A percentile compares a stretch with the other conserved stretches of the same genome.
These are phyloP conservation scores for Calliphora vicina DNA, from an alignment of 1,140 invertebrate species.

Conservation along the genomic window DNA sequence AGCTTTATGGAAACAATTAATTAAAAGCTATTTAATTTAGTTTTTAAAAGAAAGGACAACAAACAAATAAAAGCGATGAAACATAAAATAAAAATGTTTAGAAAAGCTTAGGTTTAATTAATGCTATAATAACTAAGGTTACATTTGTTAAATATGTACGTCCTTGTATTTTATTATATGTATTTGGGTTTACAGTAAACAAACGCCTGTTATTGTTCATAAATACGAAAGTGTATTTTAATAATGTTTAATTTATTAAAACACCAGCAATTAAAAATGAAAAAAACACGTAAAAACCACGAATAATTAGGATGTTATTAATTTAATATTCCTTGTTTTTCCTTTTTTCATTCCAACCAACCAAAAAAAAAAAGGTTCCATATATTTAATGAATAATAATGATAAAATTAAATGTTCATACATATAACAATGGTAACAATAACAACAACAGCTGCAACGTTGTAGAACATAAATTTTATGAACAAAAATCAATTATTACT, in stretches of 20 bases:
- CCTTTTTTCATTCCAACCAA: not conserved
- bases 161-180: not conserved
- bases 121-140: not conserved
- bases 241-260: not conserved
- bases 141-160: not conserved
- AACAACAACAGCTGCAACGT: too few species aligned
- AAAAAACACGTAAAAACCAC: not conserved
- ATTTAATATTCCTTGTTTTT: not conserved
- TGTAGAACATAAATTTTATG: too few species aligned
- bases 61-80: too few species aligned
- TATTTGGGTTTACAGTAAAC: not conserved
- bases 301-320: constrained; percentile 4
- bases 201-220: too few species aligned
- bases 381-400: too few species aligned
- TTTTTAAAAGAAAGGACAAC: not conserved
- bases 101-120: not conserved
- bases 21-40: not conserved
- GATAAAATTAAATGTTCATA: too few species aligned
- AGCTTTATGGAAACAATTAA: not conserved
- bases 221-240: not conserved
- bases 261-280: not conserved
- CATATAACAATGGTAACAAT: too few species aligned
- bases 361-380: not conserved
- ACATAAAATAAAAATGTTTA: not conserved
- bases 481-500: too few species aligned